Conservation (phyloP, 1,140 invertebrate genomes). For the Prorops nasuta region DNA sequence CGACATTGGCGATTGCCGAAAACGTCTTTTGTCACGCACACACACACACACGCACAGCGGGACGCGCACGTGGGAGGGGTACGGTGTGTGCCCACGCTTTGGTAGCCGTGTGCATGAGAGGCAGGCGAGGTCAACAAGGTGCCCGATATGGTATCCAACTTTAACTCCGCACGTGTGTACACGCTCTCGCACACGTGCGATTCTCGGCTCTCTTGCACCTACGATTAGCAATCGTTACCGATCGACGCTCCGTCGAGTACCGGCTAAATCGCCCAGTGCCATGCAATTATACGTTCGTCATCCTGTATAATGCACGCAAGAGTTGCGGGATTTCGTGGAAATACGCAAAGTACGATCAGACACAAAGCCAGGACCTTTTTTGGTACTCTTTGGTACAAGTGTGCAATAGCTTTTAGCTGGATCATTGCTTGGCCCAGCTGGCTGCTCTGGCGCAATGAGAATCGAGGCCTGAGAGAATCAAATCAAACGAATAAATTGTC, state of each 20-base stretch:
- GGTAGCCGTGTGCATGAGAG: slow-evolving; percentile 34
- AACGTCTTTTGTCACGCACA: slow-evolving; percentile 26
- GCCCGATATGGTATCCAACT: slow-evolving; percentile 56
- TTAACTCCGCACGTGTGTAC: slow-evolving; percentile 44
- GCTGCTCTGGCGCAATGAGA: too few relatives aligned
- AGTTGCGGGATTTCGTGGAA: too few relatives aligned
- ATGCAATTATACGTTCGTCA: too few relatives aligned
- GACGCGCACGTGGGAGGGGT: slow-evolving; percentile 22
- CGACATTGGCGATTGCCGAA: slow-evolving; percentile 27
- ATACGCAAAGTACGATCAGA: too few relatives aligned
- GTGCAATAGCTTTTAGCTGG: too few relatives aligned
- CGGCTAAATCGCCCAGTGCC: slow-evolving; percentile 26
- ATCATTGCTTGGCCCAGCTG: too few relatives aligned
- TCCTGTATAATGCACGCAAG: too few relatives aligned
- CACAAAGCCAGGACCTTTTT: too few relatives aligned
- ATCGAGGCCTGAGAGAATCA: too few relatives aligned
- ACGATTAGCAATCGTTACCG: slow-evolving; percentile 42
- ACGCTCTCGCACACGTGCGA: slow-evolving; percentile 29
- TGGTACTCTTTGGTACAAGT: too few relatives aligned
- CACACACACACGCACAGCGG: slow-evolving; percentile 7
- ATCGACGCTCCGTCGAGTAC: too few relatives aligned
- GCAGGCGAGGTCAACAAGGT: slow-evolving; percentile 56
- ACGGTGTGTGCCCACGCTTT: slow-evolving; percentile 26
- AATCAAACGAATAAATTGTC: too few relatives aligned
- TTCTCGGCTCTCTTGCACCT: slow-evolving; percentile 25